A percentile compares a stretch with the other conserved stretches of the same genome.
Evolutionary conservation across 2,113 vertebrate genomes (phyloP).

Genomic region (Plecturocebus donacophilus): DNA sequence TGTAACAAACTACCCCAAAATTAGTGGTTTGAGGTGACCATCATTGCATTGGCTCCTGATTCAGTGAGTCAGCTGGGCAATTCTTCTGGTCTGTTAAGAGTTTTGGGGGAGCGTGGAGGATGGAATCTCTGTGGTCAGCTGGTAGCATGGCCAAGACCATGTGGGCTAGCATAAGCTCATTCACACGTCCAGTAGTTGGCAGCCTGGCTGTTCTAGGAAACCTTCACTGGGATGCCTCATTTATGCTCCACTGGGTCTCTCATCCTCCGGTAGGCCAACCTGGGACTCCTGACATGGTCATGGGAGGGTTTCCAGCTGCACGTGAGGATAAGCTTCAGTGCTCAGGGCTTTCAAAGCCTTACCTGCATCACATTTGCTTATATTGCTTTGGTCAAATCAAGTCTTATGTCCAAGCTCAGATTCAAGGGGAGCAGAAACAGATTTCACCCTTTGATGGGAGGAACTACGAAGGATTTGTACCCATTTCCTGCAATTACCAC

Average conservation of each 20-base stretch:
- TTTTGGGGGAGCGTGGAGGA: accelerated
- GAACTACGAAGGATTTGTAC: background rate
- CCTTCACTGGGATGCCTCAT: background rate
- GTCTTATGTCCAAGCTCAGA: background rate
- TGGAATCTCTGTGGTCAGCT: background rate
- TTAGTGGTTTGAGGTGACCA: background rate
- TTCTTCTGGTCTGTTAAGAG: background rate
- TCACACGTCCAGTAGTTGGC: background rate
- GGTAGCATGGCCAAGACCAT: background rate
- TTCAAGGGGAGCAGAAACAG: background rate
- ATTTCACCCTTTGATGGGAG: background rate
- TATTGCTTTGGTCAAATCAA: background rate
- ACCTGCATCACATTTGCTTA: background rate
- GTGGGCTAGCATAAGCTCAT: background rate
- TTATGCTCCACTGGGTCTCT: background rate
- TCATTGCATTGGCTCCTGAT: background rate
- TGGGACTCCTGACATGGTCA: background rate
- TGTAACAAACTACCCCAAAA: background rate
- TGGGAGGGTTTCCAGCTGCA: background rate
- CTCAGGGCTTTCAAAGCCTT: background rate
- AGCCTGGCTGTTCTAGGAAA: background rate
- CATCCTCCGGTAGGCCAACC: background rate
- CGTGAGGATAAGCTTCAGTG: background rate
- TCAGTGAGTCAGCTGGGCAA: background rate
- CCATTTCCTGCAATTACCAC: background rate